Conservation (phyloP, 1,140 invertebrate species). For the Planococcus citri region DNA sequence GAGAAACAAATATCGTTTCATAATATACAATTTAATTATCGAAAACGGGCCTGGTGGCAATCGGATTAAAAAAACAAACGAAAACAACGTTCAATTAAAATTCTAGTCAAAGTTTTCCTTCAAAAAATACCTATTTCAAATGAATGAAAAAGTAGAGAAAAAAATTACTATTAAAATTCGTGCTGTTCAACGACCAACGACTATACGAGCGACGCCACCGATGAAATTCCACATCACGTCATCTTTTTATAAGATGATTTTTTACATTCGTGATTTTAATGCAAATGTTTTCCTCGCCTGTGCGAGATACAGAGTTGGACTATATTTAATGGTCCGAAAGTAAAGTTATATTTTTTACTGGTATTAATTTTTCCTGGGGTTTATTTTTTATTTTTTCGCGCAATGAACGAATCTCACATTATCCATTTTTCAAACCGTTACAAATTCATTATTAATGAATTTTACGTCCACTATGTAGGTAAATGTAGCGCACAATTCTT, state of each 20-base stretch:
- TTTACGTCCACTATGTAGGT: too few species aligned
- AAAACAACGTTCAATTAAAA: constrained; percentile 8
- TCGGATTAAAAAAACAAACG: neutral
- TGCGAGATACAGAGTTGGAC: too few species aligned
- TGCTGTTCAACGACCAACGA: neutral
- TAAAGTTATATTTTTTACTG: neutral
- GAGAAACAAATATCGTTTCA: neutral
- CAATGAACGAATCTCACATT: neutral
- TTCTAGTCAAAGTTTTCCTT: neutral
- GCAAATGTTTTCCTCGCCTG: neutral
- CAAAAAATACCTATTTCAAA: neutral
- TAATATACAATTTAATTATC: neutral
- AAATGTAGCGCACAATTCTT: neutral
- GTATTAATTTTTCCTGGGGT: neutral
- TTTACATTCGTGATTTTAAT: neutral
- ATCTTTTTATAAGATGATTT: neutral
- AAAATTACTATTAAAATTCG: neutral
- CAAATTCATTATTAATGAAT: neutral
- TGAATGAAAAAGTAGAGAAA: neutral
- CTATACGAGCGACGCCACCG: too few species aligned
- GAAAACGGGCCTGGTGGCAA: neutral
- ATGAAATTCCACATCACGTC: neutral
- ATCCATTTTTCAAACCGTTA: neutral
- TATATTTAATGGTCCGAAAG: neutral
- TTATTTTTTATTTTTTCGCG: neutral